A percentile compares a stretch with the other conserved stretches of the same genome.
Conservation (phyloP, 1,140 invertebrate species). For the Ditylenchus dipsaci region DNA sequence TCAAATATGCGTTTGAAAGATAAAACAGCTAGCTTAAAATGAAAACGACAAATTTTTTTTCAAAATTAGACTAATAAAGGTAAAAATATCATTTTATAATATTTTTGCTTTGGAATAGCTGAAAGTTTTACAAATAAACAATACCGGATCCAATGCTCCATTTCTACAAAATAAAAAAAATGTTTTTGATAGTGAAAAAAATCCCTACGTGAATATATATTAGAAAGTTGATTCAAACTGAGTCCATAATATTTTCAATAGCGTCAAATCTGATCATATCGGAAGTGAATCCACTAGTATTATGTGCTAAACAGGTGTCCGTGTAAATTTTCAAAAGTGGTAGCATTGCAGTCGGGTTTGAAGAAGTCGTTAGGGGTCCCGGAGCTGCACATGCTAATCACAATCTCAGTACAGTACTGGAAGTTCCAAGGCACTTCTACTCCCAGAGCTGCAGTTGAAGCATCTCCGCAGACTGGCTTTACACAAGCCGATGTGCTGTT, state of each 20-base stretch:
- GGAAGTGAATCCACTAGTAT: not conserved
- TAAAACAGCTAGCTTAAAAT: too few species aligned
- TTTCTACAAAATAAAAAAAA: too few species aligned
- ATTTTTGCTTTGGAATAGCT: too few species aligned
- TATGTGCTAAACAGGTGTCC: slow-evolving; percentile 2
- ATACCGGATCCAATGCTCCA: too few species aligned
- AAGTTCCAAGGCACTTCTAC: slow-evolving; percentile 40
- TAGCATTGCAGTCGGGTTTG: slow-evolving; percentile 31
- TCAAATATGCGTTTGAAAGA: too few species aligned
- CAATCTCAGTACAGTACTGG: slow-evolving; percentile 82
- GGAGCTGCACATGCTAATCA: slow-evolving; percentile 82
- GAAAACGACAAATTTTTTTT: too few species aligned
- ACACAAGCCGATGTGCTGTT: slow-evolving; percentile 72
- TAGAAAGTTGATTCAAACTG: not conserved
- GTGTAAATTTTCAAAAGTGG: slow-evolving; percentile 3
- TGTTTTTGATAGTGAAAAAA: too few species aligned
- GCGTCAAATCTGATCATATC: slow-evolving; percentile 10
- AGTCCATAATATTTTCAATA: slow-evolving; percentile 2
- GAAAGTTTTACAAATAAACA: too few species aligned
- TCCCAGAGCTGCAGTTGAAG: not conserved
- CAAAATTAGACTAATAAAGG: too few species aligned
- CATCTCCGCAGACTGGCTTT: slow-evolving; percentile 15
- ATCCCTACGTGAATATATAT: slow-evolving; percentile 14
- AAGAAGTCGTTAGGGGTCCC: slow-evolving; percentile 60
- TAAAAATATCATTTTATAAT: too few species aligned